Base-by-base conservation (phyloP, 2,113 vertebrate species). In the Anoplopoma fimbria region DNA sequence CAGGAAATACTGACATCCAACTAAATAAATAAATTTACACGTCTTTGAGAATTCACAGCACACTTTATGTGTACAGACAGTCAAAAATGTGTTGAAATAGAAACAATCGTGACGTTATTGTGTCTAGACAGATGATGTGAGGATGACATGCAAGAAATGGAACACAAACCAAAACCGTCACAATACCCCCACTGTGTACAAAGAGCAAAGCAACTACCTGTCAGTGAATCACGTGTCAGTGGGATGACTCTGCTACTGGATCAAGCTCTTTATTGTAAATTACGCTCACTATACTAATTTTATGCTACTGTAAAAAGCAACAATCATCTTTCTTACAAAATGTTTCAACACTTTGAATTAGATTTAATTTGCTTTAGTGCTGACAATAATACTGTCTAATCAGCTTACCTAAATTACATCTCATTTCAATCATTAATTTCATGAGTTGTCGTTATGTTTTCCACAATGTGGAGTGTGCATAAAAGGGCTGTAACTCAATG, bases 1-100 rank as follows among this genome's bases (percentile, higher is more conserved):
- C 61, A 38, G 34, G 55, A 83, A 82, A 62, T 12, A 69, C 77
- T 38, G 29, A 63, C 42, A 33, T n/a, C 1, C 12, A 33, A 8
- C 38, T 14, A 12, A 9, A 42, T 42, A 2, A 42, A 4, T 25
- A 51, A 34, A 47, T 40, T 38, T 2, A 45, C 27, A 45, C 23
- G 0, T 49, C 9, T 21, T 47, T 31, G 27, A 36, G 8, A 33
- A 38, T 4, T 27, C 6, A 38, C 4, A 40, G n/a, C 14, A 53
- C 17, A 27, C n/a, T 31, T 36, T 4, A 12, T 27, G 45, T 64
- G 3, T 0, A 34, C 9, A 51, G 19, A 8, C 27, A 15, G 51
- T 55, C 19, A 23, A 8, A 5, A 40, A 17, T 12, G 29, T 57
- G 34, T 25, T 33, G 4, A 21, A 69, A 47, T 13, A 65, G 27